These are phyloP conservation scores for Oncorhynchus kisutch DNA, from an alignment of 2,113 vertebrate species.

Conservation along the genomic window DNA sequence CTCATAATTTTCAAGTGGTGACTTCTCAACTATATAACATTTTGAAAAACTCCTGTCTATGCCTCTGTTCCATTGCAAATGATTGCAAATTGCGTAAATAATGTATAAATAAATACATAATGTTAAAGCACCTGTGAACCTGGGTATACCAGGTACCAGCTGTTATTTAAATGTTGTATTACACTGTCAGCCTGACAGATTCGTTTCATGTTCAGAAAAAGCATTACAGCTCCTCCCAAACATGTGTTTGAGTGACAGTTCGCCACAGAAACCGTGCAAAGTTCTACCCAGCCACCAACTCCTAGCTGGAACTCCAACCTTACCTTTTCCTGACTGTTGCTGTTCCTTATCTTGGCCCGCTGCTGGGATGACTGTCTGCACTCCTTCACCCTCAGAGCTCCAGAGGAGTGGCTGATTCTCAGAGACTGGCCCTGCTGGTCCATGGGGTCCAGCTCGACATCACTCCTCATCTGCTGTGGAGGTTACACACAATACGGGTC, in stretches of 20 bases:
- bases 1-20: neutral
- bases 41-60: neutral
- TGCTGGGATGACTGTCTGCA: slow-evolving; percentile 26
- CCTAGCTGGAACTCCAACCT: slow-evolving; percentile 26
- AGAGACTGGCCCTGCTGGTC: slow-evolving; percentile 34
- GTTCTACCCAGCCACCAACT: neutral
- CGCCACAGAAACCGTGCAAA: too few relatives aligned
- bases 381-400: slow-evolving; percentile 44
- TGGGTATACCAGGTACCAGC: too few relatives aligned
- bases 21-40: neutral
- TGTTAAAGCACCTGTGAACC: too few relatives aligned
- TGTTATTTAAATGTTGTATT: too few relatives aligned
- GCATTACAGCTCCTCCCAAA: too few relatives aligned
- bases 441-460: slow-evolving; percentile 66
- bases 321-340: slow-evolving; percentile 51
- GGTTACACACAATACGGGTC: neutral
- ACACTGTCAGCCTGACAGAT: too few relatives aligned
- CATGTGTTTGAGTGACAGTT: too few relatives aligned
- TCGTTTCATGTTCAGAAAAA: too few relatives aligned
- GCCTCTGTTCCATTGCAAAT: too few relatives aligned
- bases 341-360: slow-evolving; percentile 26
- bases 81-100: too few relatives aligned
- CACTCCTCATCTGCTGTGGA: slow-evolving; percentile 65
- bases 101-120: too few relatives aligned
- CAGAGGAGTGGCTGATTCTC: slow-evolving; percentile 45